Base-by-base conservation (phyloP, 2,888 invertebrate species). In the Leptothorax acervorum region DNA sequence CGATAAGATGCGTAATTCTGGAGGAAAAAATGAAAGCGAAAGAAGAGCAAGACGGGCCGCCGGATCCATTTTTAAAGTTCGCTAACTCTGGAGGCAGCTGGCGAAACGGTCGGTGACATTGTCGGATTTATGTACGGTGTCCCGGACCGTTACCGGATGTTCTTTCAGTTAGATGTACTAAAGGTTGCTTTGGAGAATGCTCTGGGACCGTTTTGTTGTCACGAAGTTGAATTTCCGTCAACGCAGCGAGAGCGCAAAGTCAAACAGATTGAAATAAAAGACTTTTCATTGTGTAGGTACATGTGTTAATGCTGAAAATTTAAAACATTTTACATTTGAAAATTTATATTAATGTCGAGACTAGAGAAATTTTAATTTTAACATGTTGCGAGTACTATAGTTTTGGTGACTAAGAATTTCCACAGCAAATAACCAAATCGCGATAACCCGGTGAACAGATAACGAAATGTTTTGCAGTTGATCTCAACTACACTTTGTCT, bases 21-120 rank as follows among this genome's bases (percentile, higher is more conserved):
- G 11, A 28, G 57, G 23, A 53, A 66, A 51, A 55, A 53, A 23
- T 63, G 2, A 5, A 62, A 39, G 5, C 18, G 18, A 39, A 53
- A 48, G 35, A 18, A 57, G 11, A n/a, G 48, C 9, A 15, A 0
- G 5, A 45, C 23, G 63, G 51, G 23, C 39, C 45, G 35, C 45
- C 23, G 12, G 12, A 81, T 62, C 28, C 79, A 28, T 71, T 81
- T 81, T 81, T 81, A 51, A 71, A 81, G 60, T 62, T 81, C 12
- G 71, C 60, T 18, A 79, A 70, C 70, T 60, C 23, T 11, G 23
- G 28, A 35, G 18, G 71, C 71, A 71, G 79, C 71, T 81, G 79
- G 60, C 60, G 79, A 81, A 81, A 62, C 71, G 79, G 71, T 71
- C 71, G 60, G 48, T 62, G 71, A 71, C 79, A 71, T 81, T 81